Percentiles rank a stretch among this genome's conserved stretches.
Conservation (phyloP, 2,888 invertebrate species). For the Cephus runcator region DNA sequence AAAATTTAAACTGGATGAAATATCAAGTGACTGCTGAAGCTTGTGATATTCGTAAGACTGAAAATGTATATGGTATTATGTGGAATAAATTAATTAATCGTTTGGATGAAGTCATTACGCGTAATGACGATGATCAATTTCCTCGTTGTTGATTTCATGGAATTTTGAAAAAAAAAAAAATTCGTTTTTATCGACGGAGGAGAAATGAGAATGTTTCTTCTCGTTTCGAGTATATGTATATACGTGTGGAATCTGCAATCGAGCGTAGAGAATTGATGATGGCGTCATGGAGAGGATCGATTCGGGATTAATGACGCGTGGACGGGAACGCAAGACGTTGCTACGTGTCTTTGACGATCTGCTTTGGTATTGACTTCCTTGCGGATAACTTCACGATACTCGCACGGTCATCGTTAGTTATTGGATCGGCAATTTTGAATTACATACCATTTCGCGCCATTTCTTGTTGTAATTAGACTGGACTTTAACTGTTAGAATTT, state of each 20-base stretch:
- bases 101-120: background rate
- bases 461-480: no score
- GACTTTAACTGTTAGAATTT: no score
- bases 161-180: background rate
- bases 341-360: background rate
- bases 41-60: background rate
- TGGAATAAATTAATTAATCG: background rate
- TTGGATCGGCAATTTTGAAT: background rate
- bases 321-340: constrained; percentile 9
- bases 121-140: background rate
- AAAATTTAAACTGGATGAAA: background rate
- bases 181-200: background rate
- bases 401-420: background rate
- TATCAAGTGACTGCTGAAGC: background rate
- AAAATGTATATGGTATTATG: background rate
- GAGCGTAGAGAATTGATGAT: constrained; percentile 11
- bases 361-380: constrained; percentile 29
- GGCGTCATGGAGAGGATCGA: constrained; percentile 45
- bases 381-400: constrained; percentile 33
- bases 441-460: background rate
- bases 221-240: background rate
- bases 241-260: background rate
- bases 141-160: background rate
- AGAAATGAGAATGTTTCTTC: background rate
- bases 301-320: constrained; percentile 39